Percentiles rank a stretch among this genome's conserved stretches.
These are phyloP conservation scores for Nyctalus aviator DNA, from an alignment of 2,797 vertebrate genomes.

Conservation along the genomic window DNA sequence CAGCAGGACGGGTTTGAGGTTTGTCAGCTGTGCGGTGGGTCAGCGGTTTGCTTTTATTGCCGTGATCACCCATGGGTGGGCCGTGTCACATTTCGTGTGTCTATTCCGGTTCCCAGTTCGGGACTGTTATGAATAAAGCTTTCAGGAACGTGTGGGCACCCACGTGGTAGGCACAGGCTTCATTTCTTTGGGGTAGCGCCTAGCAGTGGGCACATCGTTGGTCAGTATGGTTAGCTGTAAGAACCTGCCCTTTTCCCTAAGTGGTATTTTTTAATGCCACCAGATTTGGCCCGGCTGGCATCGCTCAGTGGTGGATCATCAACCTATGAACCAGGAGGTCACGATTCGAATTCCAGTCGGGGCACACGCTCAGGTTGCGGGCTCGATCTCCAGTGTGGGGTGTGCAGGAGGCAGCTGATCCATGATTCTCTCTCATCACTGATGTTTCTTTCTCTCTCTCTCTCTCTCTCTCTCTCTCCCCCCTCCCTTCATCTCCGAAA, in stretches of 20 bases:
- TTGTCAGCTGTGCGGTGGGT: not conserved
- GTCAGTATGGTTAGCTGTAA: not conserved
- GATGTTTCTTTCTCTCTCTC: no score
- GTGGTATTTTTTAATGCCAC: not conserved
- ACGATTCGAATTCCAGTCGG: no score
- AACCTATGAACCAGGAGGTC: no score
- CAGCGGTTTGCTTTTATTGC: rapidly evolving
- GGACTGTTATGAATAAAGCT: not conserved
- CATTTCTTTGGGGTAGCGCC: not conserved
- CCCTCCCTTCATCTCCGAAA: no score
- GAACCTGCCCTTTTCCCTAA: not conserved
- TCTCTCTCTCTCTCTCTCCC: no score
- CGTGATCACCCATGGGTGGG: rapidly evolving
- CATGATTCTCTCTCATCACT: no score
- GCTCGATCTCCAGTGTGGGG: no score
- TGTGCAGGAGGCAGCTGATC: no score
- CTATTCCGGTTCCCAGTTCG: no score
- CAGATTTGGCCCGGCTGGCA: no score
- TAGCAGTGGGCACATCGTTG: not conserved
- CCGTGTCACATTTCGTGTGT: rapidly evolving
- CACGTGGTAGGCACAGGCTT: rapidly evolving
- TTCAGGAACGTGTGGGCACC: not conserved
- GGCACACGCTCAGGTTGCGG: no score
- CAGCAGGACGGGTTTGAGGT: rapidly evolving
- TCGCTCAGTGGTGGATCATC: no score